phyloP scores from a whole-genome alignment of 2,888 invertebrate species.

The Ormyrus rosae region DNA sequence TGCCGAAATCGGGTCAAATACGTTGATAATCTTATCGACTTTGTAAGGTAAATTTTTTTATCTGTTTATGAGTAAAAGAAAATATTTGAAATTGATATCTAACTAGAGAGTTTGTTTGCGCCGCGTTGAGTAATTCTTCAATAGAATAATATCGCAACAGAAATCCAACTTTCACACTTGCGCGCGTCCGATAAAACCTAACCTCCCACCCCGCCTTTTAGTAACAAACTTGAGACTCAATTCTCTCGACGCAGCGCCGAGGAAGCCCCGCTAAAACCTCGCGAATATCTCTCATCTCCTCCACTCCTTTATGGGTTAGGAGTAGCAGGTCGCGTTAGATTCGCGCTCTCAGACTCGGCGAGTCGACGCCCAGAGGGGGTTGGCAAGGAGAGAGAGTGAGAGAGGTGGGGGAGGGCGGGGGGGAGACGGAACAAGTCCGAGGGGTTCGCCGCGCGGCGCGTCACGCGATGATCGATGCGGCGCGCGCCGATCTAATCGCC shows the following conservation, averaged over 20 bases:
- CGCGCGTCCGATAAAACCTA: too few relatives aligned
- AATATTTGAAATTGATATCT: not conserved
- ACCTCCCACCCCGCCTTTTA: too few relatives aligned
- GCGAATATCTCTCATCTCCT: not conserved
- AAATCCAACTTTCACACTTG: too few relatives aligned
- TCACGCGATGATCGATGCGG: constrained; percentile 19
- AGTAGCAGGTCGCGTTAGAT: not conserved
- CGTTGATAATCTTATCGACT: constrained; percentile 23
- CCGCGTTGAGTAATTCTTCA: too few relatives aligned
- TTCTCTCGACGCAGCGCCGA: too few relatives aligned
- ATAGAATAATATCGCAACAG: too few relatives aligned
- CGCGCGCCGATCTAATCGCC: constrained; percentile 2
- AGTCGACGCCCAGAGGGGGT: not conserved
- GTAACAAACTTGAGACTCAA: too few relatives aligned
- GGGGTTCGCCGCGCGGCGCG: not conserved
- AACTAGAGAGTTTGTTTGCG: not conserved
- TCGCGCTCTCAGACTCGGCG: not conserved
- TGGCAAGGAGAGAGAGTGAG: not conserved
- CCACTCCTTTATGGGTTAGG: too few relatives aligned
- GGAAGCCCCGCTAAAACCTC: too few relatives aligned
- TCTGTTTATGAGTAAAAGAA: constrained; percentile 11
- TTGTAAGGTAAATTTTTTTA: constrained; percentile 22
- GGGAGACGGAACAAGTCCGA: not conserved
- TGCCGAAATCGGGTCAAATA: constrained; percentile 22
- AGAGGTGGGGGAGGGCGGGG: not conserved